Evolutionary conservation across 2,888 invertebrate species (phyloP), one percentile per base, ranked within the genome.

Genomic region (Malachius bipustulatus): DNA sequence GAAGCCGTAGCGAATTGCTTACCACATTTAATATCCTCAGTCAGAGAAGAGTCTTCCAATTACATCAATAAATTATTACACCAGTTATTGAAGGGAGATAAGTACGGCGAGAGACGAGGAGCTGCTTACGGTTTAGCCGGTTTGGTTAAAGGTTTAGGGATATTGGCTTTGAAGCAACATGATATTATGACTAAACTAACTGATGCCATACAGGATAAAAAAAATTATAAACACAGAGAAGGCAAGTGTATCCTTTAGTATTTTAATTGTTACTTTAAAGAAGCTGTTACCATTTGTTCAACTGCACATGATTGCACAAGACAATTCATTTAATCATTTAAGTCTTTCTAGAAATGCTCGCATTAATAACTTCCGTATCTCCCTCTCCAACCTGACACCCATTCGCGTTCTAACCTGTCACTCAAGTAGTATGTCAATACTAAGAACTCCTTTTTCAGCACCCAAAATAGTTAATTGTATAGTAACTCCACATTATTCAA

Each of bases 41-140:
- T 98, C 12, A 88, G 85, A 59, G 83, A 84, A 28, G 90, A 94
- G 52, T 89, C 93, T 2, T 83, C 89, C 0, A 74, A 76, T 35
- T 78, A 94, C 51, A 81, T 96, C 32, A 81, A 85, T 54, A 84
- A 84, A 56, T 71, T 98, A 19, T 71, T 93, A 57, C 77, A 82
- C 50, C 81, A 88, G 39, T 67, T 96, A 29, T 72, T 93, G 13
- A 89, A 90, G 44, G 88, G 88, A 0, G 88, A 90, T 47, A 88
- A 84, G 52, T 96, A 93, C 57, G 94, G 93, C 2, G 87, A 89
- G 54, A 70, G 87, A 32, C 77, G 88, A 65, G 98, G 98, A 8
- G 97, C 98, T 1, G 96, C 97, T 0, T 96, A 96, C 57, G 96
- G 97, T 8, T 73, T 99, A 37, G 97, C 97, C 1, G 97, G 97